Percentiles rank a stretch among this genome's conserved stretches.
phyloP scores from a whole-genome alignment of 2,113 vertebrate species.

The Pheucticus melanocephalus region DNA sequence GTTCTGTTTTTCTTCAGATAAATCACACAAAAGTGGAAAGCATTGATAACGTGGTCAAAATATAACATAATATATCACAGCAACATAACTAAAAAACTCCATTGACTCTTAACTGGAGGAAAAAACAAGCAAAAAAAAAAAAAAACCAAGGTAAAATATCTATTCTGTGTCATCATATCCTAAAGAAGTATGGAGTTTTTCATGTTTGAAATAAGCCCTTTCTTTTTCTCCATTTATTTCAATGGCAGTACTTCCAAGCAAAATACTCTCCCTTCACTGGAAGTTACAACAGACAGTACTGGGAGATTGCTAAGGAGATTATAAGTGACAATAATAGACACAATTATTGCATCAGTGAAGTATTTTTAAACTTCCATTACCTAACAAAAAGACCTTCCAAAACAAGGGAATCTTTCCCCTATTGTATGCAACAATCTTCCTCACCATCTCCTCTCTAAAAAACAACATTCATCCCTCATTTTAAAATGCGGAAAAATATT shows the following conservation, averaged over 20 bases:
- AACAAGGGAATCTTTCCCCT: not conserved
- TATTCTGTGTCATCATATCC: not conserved
- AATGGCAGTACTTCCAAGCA: not conserved
- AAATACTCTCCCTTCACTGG: not conserved
- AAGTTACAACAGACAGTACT: not conserved
- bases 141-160: not conserved
- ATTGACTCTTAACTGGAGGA: not conserved
- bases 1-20: not conserved
- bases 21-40: not conserved
- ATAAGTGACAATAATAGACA: not conserved
- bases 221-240: not conserved
- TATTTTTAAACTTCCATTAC: not conserved
- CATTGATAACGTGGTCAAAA: not conserved
- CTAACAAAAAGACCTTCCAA: not conserved
- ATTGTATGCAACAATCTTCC: not conserved
- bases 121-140: not conserved
- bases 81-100: not conserved
- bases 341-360: not conserved
- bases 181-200: not conserved
- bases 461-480: not conserved
- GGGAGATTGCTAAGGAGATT: not conserved
- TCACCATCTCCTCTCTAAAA: not conserved
- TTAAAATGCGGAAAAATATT: not conserved
- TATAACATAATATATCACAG: not conserved
- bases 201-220: not conserved